Conservation (phyloP, 2,113 vertebrate species). For the Colinus virginianus region DNA sequence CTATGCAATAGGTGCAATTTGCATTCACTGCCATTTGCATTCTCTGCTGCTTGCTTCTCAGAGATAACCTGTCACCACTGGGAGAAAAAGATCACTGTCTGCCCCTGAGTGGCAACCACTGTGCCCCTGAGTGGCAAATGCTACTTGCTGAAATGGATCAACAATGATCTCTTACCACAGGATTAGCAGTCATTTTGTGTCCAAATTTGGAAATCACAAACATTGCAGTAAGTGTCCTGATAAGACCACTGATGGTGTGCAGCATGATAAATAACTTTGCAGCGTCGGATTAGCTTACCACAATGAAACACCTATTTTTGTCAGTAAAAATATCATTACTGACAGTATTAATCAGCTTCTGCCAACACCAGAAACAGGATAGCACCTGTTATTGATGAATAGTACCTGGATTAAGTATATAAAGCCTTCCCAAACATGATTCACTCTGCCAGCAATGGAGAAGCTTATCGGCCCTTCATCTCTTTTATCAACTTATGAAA, state of each 20-base stretch:
- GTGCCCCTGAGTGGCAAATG: not conserved
- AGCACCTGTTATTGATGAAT: not conserved
- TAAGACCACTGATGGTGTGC: not conserved
- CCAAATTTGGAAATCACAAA: not conserved
- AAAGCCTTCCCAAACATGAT: not conserved
- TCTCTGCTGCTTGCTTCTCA: not conserved
- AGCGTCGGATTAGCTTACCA: not conserved
- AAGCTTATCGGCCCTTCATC: not conserved
- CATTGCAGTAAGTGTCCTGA: not conserved
- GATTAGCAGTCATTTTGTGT: not conserved
- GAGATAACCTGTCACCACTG: fast-evolving
- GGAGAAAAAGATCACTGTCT: not conserved
- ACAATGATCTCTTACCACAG: not conserved
- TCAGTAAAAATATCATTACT: not conserved
- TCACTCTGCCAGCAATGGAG: not conserved
- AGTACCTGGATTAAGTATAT: not conserved
- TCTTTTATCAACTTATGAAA: not conserved
- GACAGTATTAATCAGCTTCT: not conserved
- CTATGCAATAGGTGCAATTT: not conserved
- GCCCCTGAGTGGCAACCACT: not conserved
- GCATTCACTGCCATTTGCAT: not conserved
- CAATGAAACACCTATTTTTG: not conserved
- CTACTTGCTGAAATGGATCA: not conserved
- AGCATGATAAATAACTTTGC: not conserved
- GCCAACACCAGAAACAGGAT: not conserved